Conservation (phyloP, 1,140 invertebrate genomes). For the Lethrus apterus region DNA sequence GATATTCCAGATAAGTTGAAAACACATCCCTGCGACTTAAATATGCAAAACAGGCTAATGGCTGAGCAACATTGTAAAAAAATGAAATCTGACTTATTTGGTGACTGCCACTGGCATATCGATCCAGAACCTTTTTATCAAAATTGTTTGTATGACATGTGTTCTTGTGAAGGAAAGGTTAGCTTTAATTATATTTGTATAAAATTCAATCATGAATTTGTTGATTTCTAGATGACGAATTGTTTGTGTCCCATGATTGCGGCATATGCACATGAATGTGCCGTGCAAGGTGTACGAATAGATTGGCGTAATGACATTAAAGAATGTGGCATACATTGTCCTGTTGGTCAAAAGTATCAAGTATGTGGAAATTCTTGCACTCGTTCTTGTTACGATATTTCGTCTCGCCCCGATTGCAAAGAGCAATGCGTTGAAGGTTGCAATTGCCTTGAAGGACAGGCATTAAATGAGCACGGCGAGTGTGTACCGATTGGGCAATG, state of each 20-base stretch:
- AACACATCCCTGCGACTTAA: conserved; percentile 62
- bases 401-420: conserved; percentile 45
- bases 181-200: conserved; percentile 1
- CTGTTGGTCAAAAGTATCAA: conserved; percentile 69
- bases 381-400: conserved; percentile 61
- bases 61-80: conserved; percentile 65
- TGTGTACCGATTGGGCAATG: conserved; percentile 73
- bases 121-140: conserved; percentile 71
- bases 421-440: conserved; percentile 79
- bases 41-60: conserved; percentile 57
- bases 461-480: conserved; percentile 59
- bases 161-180: conserved; percentile 60
- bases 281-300: conserved; percentile 58
- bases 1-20: conserved; percentile 48
- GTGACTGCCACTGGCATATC: conserved; percentile 69
- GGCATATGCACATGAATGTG: conserved; percentile 73
- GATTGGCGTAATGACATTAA: conserved; percentile 69
- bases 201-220: neutral
- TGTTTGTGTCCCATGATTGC: conserved; percentile 77
- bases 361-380: conserved; percentile 70
- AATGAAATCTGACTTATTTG: conserved; percentile 48
- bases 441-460: conserved; percentile 71
- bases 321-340: conserved; percentile 73
- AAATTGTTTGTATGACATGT: conserved; percentile 81
- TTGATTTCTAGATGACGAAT: conserved; percentile 41